phyloP scores from a whole-genome alignment of 30 jellyfish, hydroid and myxozoan genomes.

The Cassiopea xamachana region DNA sequence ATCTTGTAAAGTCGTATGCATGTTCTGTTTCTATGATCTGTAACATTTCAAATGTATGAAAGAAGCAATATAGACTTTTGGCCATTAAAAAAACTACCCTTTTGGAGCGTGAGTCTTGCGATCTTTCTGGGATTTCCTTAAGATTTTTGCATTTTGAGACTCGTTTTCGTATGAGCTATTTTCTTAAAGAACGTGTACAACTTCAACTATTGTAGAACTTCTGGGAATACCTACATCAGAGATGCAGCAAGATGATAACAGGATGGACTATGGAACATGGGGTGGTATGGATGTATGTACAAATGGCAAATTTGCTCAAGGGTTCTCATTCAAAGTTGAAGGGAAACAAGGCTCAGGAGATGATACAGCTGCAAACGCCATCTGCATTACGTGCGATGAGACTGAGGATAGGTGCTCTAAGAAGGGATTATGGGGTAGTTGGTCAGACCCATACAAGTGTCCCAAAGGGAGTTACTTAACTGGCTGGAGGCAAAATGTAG shows the following conservation, averaged over 20 bases:
- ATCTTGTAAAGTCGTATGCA: too few species aligned
- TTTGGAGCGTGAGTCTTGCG: too few species aligned
- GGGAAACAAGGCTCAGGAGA: neutral
- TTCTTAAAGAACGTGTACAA: neutral
- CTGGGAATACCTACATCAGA: neutral
- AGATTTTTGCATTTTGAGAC: too few species aligned
- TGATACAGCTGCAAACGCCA: conserved; percentile 57
- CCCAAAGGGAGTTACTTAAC: conserved; percentile 20
- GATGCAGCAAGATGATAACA: neutral
- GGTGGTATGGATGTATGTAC: conserved; percentile 48
- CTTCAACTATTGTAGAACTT: conserved; percentile 24
- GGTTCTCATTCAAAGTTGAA: conserved; percentile 14
- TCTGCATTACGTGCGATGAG: conserved; percentile 5
- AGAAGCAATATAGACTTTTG: too few species aligned
- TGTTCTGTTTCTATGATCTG: too few species aligned
- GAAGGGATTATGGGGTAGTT: conserved; percentile 34
- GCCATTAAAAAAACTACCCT: too few species aligned
- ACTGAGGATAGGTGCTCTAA: conserved; percentile 20
- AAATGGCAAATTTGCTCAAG: conserved; percentile 37
- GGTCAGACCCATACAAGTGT: conserved; percentile 26
- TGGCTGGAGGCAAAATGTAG: conserved; percentile 65
- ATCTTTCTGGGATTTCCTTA: too few species aligned
- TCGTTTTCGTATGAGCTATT: too few species aligned
- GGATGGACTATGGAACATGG: conserved; percentile 33
- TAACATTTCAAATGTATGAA: too few species aligned